Evolutionary conservation across 2,113 vertebrate genomes (phyloP), one percentile per base, ranked within the genome.

Genomic region (Cacatua alba): DNA sequence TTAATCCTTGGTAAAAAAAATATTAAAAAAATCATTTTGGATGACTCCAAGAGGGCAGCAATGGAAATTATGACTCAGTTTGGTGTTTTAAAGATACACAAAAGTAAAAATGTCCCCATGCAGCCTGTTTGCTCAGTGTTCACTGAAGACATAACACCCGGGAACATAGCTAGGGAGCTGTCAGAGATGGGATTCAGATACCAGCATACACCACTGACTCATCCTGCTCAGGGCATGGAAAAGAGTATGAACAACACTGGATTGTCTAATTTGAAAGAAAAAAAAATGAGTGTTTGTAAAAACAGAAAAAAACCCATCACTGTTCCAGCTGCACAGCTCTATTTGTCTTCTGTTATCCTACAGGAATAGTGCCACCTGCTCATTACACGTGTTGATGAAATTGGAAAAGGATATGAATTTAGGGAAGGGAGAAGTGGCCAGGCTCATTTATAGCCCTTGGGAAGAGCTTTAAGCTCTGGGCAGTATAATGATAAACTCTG

Each of bases 361-460:
- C 7, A 31, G 57, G 46, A 57, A 6, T 16, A 11, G 2, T 0
- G 2, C 7, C 13, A n/a, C 8, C 41, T 28, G 17, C 33, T 31
- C 39, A 2, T 16, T 1, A 1, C 2, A 2, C 0, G 0, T 5
- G 48, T 2, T 9, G n/a, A 10, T 7, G 78, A 4, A 19, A 21
- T 1, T 7, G 33, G 68, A 8, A 5, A 4, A 20, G 44, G 53
- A 8, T 7, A 20, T 2, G 23, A 24, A 16, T 10, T 60, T 4
- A 3, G 5, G 52, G 33, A 6, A 11, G 2, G 0, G 24, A 60
- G 26, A 35, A 17, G 33, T 2, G n/a, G 26, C 4, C 16, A 24
- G 68, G 28, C 2, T 17, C 4, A 0, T 24, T 48, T 17, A 4
- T 0, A 33, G 57, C 43, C 4, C 17, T 10, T 2, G 2, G 76